Percentiles rank a stretch among this genome's conserved stretches.
Conservation (phyloP, 2,888 invertebrate species). For the Pseudolycoriella hygida region DNA sequence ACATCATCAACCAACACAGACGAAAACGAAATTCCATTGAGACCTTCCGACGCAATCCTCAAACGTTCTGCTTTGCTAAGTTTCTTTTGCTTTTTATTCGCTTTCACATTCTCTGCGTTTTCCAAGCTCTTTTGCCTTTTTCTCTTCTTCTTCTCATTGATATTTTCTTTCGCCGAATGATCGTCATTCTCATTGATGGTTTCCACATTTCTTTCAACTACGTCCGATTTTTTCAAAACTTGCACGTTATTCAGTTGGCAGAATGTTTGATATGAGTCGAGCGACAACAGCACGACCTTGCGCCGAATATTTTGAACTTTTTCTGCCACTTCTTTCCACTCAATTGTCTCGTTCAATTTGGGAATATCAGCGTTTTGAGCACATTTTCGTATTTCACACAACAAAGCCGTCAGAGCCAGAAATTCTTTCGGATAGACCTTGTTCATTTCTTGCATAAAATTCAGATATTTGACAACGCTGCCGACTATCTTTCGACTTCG, state of each 20-base stretch:
- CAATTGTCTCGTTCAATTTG: conserved; percentile 1
- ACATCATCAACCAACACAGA: not conserved
- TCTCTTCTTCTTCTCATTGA: conserved; percentile 8
- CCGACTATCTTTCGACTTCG: conserved; percentile 15
- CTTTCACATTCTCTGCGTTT: not conserved
- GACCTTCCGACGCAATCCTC: conserved; percentile 17
- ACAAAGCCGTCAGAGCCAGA: conserved; percentile 5
- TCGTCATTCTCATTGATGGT: not conserved
- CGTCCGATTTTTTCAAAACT: conserved; percentile 2
- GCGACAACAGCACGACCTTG: conserved; percentile 1
- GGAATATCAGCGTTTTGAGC: conserved; percentile 6
- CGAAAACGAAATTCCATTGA: conserved; percentile 16
- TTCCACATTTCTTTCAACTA: conserved; percentile 1
- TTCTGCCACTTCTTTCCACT: conserved; percentile 2
- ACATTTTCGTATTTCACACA: conserved; percentile 4
- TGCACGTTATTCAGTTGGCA: not conserved
- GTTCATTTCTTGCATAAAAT: conserved; percentile 7
- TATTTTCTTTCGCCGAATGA: conserved; percentile 8
- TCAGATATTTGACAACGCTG: conserved; percentile 12
- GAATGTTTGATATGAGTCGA: conserved; percentile 1
- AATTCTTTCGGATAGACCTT: conserved; percentile 7
- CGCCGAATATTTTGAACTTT: conserved; percentile 1
- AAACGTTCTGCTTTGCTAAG: conserved; percentile 18
- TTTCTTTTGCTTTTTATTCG: conserved; percentile 16
- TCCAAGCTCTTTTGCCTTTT: conserved; percentile 6